Percentiles rank a stretch among this genome's conserved stretches.
These are phyloP conservation scores for Rhea pennata DNA, from an alignment of 2,113 vertebrate species.

Conservation along the genomic window DNA sequence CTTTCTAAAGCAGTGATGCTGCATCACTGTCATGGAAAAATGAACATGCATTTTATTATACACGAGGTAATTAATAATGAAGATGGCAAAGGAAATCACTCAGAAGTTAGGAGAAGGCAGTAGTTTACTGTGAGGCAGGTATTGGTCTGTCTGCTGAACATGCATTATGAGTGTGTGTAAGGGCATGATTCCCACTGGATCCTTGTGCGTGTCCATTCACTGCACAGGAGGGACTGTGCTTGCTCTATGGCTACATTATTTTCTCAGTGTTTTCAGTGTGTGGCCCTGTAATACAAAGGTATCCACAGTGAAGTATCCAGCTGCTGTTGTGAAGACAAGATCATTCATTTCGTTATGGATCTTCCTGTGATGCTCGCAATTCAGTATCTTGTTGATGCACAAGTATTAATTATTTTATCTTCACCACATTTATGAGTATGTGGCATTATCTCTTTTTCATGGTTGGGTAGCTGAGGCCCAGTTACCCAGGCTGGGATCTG, in stretches of 20 bases:
- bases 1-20: neutral
- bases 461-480: too few species aligned
- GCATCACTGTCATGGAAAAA: neutral
- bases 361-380: neutral
- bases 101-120: neutral
- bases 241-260: neutral
- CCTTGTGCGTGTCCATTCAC: too few species aligned
- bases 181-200: accelerated
- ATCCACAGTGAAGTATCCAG: too few species aligned
- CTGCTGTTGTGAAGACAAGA: neutral
- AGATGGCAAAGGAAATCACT: neutral
- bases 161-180: accelerated
- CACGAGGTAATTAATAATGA: neutral
- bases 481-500: neutral
- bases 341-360: neutral
- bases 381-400: neutral
- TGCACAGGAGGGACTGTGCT: neutral
- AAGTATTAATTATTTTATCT: neutral
- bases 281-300: too few species aligned
- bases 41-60: neutral
- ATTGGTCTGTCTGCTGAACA: neutral
- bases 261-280: accelerated
- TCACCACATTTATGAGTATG: accelerated
- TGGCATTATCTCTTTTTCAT: neutral
- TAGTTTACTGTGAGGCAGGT: neutral